Conservation (phyloP, 2,888 invertebrate genomes). For the Xylocampa areola region DNA sequence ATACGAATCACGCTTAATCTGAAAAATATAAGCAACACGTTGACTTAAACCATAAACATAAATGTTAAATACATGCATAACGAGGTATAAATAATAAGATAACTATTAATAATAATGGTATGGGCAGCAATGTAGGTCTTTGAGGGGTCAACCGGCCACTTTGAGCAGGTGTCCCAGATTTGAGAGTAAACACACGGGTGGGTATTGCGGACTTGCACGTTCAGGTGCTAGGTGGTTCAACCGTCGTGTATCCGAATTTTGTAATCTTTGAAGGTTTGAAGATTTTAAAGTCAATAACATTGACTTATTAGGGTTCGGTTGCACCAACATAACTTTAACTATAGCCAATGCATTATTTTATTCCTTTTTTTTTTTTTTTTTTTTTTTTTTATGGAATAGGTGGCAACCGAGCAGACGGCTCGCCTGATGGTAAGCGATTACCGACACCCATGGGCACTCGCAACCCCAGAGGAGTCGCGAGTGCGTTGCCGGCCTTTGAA, state of each 20-base stretch:
- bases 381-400: too few species aligned
- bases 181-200: conserved; percentile 47
- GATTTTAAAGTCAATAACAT: too few species aligned
- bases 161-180: conserved; percentile 68
- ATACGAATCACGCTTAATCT: conserved; percentile 38
- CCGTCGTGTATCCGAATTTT: conserved; percentile 13
- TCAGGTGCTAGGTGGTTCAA: conserved; percentile 20
- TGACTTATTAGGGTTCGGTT: too few species aligned
- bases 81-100: conserved; percentile 48
- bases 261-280: background rate
- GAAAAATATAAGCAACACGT: conserved; percentile 21
- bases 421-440: too few species aligned
- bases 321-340: too few species aligned
- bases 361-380: too few species aligned
- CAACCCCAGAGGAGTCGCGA: too few species aligned
- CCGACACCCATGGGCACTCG: too few species aligned
- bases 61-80: conserved; percentile 35
- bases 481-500: too few species aligned
- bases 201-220: conserved; percentile 12
- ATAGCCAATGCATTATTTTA: too few species aligned
- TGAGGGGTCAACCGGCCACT: conserved; percentile 62
- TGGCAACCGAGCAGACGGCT: too few species aligned
- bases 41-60: conserved; percentile 16
- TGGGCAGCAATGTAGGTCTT: conserved; percentile 36
- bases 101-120: conserved; percentile 51